Evolutionary conservation across 1,140 invertebrate species (phyloP).

Genomic region (Olivierus martensii): DNA sequence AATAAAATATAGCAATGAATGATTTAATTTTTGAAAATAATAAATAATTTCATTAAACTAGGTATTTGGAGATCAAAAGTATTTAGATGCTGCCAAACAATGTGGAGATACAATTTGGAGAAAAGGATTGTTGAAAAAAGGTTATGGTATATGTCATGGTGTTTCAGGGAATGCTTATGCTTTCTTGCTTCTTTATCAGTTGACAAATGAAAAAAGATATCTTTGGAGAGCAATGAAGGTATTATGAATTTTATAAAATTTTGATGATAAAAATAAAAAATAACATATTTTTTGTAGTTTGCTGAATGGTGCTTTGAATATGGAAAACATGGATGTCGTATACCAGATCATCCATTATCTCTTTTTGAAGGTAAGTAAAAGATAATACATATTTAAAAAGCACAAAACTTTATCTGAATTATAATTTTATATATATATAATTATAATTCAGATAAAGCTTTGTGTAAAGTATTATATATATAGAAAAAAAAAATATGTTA

Average conservation of each 20-base stretch:
- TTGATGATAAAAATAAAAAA: too few relatives aligned
- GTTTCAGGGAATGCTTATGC: constrained; percentile 81
- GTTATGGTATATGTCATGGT: constrained; percentile 85
- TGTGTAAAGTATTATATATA: background rate
- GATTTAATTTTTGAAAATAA: background rate
- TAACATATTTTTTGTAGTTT: constrained; percentile 44
- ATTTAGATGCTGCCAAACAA: constrained; percentile 52
- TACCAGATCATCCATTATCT: constrained; percentile 63
- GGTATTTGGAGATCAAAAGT: constrained; percentile 53
- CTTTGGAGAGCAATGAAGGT: constrained; percentile 50
- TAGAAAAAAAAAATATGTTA: background rate
- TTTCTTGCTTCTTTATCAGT: constrained; percentile 64
- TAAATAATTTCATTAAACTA: constrained; percentile 8
- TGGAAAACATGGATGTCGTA: constrained; percentile 45
- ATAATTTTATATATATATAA: too few relatives aligned
- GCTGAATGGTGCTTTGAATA: constrained; percentile 68
- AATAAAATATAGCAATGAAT: constrained; percentile 1
- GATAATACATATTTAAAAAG: constrained; percentile 32
- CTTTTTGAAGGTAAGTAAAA: constrained; percentile 64
- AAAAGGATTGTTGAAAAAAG: constrained; percentile 71
- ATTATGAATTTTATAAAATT: constrained; percentile 4
- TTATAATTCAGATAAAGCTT: too few relatives aligned
- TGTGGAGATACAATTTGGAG: constrained; percentile 69
- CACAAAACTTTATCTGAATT: too few relatives aligned
- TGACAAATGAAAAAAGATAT: constrained; percentile 53